These are phyloP conservation scores for Spisula solida DNA, from an alignment of 2,888 invertebrate species.

Conservation along the genomic window DNA sequence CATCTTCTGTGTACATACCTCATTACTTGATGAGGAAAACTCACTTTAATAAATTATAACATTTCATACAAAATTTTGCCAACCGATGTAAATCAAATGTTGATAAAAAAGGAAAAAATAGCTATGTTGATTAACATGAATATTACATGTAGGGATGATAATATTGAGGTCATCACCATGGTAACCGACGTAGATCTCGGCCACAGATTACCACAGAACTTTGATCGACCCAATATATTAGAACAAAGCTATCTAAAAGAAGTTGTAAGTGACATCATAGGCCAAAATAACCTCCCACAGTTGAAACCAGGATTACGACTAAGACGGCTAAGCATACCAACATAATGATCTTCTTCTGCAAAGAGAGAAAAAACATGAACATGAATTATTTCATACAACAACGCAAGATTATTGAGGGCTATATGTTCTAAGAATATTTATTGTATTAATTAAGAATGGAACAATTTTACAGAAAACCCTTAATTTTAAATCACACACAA, in stretches of 20 bases:
- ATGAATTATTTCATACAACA: too few species aligned
- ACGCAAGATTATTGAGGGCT: too few species aligned
- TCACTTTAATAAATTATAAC: not conserved
- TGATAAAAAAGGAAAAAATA: not conserved
- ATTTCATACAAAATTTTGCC: not conserved
- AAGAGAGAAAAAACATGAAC: conserved; percentile 76
- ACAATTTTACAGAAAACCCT: too few species aligned
- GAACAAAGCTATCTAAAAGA: conserved; percentile 22
- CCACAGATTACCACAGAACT: conserved; percentile 9
- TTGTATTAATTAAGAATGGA: too few species aligned
- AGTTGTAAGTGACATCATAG: conserved; percentile 53
- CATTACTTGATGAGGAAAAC: not conserved
- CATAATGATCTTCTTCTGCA: conserved; percentile 98
- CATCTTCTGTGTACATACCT: too few species aligned
- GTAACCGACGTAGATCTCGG: not conserved
- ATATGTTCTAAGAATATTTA: too few species aligned
- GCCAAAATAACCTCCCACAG: conserved; percentile 90
- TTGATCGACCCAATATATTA: conserved; percentile 18
- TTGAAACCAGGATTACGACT: conserved; percentile 91
- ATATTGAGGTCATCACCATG: not conserved
- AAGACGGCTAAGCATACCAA: conserved; percentile 95
- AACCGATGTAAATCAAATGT: not conserved
- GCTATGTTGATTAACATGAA: not conserved
- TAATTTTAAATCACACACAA: too few species aligned
- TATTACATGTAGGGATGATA: not conserved